Evolutionary conservation across 2,113 vertebrate species (phyloP).

Genomic region (Manacus vitellinus): DNA sequence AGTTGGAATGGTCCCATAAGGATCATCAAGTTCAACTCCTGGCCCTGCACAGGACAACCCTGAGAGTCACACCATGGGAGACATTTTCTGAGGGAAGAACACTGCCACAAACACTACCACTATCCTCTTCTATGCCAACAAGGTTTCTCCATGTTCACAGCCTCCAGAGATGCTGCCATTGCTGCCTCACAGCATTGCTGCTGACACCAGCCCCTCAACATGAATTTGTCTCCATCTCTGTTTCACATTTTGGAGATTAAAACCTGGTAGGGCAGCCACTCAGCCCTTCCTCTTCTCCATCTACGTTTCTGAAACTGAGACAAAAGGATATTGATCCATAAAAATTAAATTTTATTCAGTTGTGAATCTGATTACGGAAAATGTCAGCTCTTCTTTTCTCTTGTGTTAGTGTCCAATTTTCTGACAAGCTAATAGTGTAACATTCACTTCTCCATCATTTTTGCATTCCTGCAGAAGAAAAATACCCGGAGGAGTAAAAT

Average conservation of each 20-base stretch:
- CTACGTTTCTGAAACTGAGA: slow-evolving; percentile 47
- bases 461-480: slow-evolving; percentile 15
- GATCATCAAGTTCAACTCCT: not conserved
- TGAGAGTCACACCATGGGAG: not conserved
- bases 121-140: not conserved
- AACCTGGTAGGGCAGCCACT: not conserved
- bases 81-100: not conserved
- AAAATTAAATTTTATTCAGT: slow-evolving; percentile 31
- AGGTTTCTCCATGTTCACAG: not conserved
- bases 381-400: slow-evolving; percentile 31
- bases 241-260: not conserved
- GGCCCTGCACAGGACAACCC: not conserved
- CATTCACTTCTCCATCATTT: slow-evolving; percentile 20
- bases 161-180: not conserved
- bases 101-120: not conserved
- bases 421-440: slow-evolving; percentile 22
- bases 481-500: not conserved
- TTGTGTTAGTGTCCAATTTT: not conserved
- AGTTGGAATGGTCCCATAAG: not conserved
- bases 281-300: not conserved
- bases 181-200: not conserved
- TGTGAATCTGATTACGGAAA: slow-evolving; percentile 37
- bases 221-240: not conserved
- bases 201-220: not conserved
- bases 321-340: slow-evolving; percentile 49